Evolutionary conservation across 2,113 vertebrate species (phyloP).

Genomic region (Oplegnathus fasciatus): DNA sequence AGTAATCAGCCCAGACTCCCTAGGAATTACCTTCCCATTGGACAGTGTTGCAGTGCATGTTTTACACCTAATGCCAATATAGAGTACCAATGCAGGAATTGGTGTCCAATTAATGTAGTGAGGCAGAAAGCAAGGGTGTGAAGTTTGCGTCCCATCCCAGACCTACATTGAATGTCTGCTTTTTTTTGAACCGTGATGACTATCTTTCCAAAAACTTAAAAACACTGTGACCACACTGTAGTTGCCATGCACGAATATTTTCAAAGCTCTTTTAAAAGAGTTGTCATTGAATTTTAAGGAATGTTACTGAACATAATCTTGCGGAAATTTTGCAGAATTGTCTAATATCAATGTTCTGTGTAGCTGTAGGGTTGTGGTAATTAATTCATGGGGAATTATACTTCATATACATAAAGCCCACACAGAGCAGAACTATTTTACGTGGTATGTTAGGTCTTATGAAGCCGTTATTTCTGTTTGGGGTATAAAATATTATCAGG

Average conservation of each 20-base stretch:
- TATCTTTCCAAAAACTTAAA: not conserved
- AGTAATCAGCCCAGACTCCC: too few relatives aligned
- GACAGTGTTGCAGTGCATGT: not conserved
- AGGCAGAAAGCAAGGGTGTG: not conserved
- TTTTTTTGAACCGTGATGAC: too few relatives aligned
- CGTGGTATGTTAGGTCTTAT: not conserved
- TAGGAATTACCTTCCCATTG: too few relatives aligned
- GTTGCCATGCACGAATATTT: not conserved
- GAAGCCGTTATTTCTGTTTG: not conserved
- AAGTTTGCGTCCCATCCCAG: too few relatives aligned
- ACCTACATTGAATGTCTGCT: too few relatives aligned
- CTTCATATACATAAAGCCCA: not conserved
- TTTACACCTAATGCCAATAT: not conserved
- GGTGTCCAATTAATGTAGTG: not conserved
- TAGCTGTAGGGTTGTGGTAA: not conserved
- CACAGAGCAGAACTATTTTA: not conserved
- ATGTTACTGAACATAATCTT: too few relatives aligned
- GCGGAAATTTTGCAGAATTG: too few relatives aligned
- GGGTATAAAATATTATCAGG: not conserved
- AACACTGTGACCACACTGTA: not conserved
- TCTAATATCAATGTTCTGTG: too few relatives aligned
- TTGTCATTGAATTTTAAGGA: too few relatives aligned
- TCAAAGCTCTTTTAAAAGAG: too few relatives aligned
- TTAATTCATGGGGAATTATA: too few relatives aligned
- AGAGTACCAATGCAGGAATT: not conserved